Evolutionary conservation across 2,113 vertebrate genomes (phyloP).

Genomic region (Cochlearius cochlearius): DNA sequence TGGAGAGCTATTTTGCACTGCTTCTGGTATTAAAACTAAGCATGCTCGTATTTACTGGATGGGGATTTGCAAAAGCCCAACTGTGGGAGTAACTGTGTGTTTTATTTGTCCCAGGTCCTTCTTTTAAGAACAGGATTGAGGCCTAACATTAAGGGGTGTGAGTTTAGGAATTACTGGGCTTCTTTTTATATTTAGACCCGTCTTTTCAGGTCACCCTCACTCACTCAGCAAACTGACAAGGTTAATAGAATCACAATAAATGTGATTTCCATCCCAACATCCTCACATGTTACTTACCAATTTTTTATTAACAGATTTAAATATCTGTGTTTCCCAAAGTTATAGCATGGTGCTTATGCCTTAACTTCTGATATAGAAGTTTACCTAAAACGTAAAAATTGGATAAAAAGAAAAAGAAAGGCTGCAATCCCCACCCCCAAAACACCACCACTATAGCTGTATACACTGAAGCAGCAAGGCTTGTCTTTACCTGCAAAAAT

Average conservation of each 20-base stretch:
- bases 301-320: not conserved
- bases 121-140: not conserved
- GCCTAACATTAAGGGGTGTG: rapidly evolving
- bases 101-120: not conserved
- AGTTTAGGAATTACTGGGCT: not conserved
- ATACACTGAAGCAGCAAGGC: not conserved
- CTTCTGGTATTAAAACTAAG: not conserved
- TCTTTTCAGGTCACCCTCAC: not conserved
- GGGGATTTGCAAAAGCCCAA: not conserved
- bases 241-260: not conserved
- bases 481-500: not conserved
- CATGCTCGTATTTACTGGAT: not conserved
- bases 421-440: not conserved
- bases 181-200: not conserved
- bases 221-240: not conserved
- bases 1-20: not conserved
- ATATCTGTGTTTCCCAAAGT: not conserved
- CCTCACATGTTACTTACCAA: not conserved
- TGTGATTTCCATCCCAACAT: not conserved
- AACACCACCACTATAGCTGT: not conserved
- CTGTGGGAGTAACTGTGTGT: not conserved
- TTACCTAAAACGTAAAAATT: not conserved
- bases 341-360: not conserved
- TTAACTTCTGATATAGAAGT: not conserved
- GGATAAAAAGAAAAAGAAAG: not conserved